phyloP scores from a whole-genome alignment of 2,888 invertebrate species.

The Nyleta sp. region DNA sequence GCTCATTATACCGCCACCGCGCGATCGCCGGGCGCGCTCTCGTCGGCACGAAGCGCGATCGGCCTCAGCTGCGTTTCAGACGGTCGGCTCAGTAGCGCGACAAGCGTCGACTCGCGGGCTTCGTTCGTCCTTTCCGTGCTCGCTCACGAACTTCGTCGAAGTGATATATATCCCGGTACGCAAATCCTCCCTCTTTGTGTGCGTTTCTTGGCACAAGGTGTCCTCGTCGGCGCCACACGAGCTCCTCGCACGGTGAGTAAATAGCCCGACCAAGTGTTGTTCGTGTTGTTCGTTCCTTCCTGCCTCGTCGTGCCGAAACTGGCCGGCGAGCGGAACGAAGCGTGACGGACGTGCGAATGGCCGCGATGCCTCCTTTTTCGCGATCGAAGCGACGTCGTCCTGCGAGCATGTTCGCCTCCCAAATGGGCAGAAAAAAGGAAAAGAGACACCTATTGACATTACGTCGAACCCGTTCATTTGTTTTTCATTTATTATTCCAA shows the following conservation, averaged over 20 bases:
- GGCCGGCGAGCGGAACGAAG: constrained; percentile 63
- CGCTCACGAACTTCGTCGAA: not conserved
- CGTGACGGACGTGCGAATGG: constrained; percentile 65
- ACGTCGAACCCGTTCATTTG: too few relatives aligned
- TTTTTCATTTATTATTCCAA: too few relatives aligned
- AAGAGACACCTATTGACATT: too few relatives aligned
- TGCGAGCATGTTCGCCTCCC: not conserved
- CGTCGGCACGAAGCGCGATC: constrained; percentile 16
- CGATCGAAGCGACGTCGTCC: constrained; percentile 63
- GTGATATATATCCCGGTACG: too few relatives aligned
- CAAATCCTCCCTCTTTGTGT: too few relatives aligned
- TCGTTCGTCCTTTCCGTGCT: not conserved
- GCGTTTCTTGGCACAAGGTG: too few relatives aligned
- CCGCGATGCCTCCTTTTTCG: constrained; percentile 61
- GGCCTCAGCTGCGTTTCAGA: constrained; percentile 37
- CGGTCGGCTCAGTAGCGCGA: constrained; percentile 67
- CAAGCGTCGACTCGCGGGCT: constrained; percentile 64
- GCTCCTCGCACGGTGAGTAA: constrained; percentile 57
- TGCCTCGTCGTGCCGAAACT: constrained; percentile 44
- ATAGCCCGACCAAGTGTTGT: constrained; percentile 10
- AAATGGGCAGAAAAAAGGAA: too few relatives aligned
- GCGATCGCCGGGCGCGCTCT: constrained; percentile 40
- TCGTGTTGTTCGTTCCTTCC: constrained; percentile 13
- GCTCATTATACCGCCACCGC: constrained; percentile 53
- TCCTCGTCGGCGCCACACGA: too few relatives aligned